Conservation (phyloP, 2,888 invertebrate species). For the Lacanobia wlatinum region DNA sequence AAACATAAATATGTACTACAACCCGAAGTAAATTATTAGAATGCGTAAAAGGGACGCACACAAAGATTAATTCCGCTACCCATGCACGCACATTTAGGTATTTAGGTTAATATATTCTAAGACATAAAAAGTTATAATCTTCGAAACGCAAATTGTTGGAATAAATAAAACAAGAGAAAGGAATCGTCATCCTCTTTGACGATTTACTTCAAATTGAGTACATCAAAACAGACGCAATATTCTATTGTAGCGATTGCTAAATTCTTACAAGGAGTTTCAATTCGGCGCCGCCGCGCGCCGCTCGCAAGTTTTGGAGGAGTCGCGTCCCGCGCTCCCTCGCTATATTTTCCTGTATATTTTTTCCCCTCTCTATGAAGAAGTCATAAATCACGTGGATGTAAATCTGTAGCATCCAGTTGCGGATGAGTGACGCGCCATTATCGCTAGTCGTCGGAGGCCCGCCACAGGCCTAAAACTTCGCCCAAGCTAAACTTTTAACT, state of each 20-base stretch:
- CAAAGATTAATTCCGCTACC: slow-evolving; percentile 62
- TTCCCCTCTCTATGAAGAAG: slow-evolving; percentile 89
- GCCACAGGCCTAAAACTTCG: slow-evolving; percentile 82
- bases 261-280: slow-evolving; percentile 71
- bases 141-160: slow-evolving; percentile 40
- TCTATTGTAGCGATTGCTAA: slow-evolving; percentile 64
- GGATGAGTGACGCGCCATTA: slow-evolving; percentile 90
- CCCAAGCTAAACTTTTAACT: slow-evolving; percentile 73
- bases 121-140: slow-evolving; percentile 49
- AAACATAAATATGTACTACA: slow-evolving; percentile 65
- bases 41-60: slow-evolving; percentile 60
- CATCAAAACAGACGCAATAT: slow-evolving; percentile 53
- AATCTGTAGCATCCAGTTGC: slow-evolving; percentile 89
- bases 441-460: slow-evolving; percentile 76
- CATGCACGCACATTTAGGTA: slow-evolving; percentile 58
- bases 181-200: slow-evolving; percentile 43
- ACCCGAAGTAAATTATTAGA: slow-evolving; percentile 67
- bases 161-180: slow-evolving; percentile 53
- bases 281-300: slow-evolving; percentile 62
- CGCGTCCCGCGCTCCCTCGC: slow-evolving; percentile 65
- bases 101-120: slow-evolving; percentile 59
- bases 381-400: slow-evolving; percentile 90
- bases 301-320: slow-evolving; percentile 63
- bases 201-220: slow-evolving; percentile 61
- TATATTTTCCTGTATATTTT: slow-evolving; percentile 84